Conservation (phyloP, 2,888 invertebrate species). For the Melinaea marsaeus region DNA sequence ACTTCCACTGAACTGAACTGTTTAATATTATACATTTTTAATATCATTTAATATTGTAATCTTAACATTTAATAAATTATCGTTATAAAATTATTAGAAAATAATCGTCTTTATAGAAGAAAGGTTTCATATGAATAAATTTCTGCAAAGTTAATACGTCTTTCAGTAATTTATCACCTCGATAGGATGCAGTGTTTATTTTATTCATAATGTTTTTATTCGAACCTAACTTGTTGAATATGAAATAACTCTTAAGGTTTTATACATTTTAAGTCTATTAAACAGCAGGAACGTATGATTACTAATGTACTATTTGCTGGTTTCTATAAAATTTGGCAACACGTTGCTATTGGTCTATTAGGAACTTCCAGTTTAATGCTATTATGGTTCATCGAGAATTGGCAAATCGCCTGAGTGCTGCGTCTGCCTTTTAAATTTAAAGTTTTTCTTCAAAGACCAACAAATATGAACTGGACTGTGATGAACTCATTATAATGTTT, state of each 20-base stretch:
- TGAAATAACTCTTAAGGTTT: background rate
- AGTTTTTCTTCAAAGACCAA: background rate
- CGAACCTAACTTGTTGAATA: background rate
- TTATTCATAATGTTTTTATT: background rate
- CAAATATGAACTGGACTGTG: background rate
- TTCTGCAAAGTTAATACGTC: too few species aligned
- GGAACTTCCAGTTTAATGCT: conserved; percentile 2
- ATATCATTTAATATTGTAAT: too few species aligned
- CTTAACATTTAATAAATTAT: too few species aligned
- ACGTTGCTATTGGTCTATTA: conserved; percentile 6
- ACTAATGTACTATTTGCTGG: conserved; percentile 2
- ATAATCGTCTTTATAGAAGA: too few species aligned
- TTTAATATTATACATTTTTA: too few species aligned
- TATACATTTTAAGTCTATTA: background rate
- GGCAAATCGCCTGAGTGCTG: conserved; percentile 8
- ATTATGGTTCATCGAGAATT: conserved; percentile 8
- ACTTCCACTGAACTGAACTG: too few species aligned
- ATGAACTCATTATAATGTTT: too few species aligned
- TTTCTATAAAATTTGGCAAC: conserved; percentile 4
- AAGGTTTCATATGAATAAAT: too few species aligned
- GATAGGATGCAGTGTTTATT: background rate
- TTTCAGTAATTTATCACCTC: too few species aligned
- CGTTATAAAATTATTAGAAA: too few species aligned
- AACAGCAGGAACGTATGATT: background rate
- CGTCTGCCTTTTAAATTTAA: background rate